These are phyloP conservation scores for Poecile atricapillus DNA, from an alignment of 2,113 vertebrate genomes.

Conservation along the genomic window DNA sequence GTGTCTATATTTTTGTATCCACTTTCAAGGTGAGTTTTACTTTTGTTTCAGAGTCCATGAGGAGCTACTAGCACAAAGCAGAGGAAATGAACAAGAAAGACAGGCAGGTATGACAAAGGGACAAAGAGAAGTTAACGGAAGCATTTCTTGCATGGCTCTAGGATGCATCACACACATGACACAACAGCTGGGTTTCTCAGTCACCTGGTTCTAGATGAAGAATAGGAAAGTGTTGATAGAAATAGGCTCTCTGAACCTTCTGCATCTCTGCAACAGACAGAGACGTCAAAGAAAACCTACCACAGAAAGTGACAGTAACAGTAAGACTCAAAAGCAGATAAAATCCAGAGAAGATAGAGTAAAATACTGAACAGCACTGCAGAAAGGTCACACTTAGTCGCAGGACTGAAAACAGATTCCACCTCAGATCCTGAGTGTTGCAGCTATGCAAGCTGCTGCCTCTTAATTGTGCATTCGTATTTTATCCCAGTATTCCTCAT, in stretches of 20 bases:
- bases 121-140: slow-evolving; percentile 45
- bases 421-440: neutral
- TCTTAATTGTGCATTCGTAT: neutral
- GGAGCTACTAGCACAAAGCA: slow-evolving; percentile 65
- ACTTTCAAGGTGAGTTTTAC: slow-evolving; percentile 1
- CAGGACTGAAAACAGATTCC: neutral
- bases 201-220: slow-evolving; percentile 92
- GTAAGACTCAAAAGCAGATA: slow-evolving; percentile 52
- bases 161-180: slow-evolving; percentile 60
- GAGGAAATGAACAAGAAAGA: slow-evolving; percentile 46
- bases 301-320: slow-evolving; percentile 56
- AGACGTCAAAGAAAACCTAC: slow-evolving; percentile 77
- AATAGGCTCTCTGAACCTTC: slow-evolving; percentile 94
- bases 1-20: neutral
- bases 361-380: slow-evolving; percentile 7
- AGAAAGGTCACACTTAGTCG: neutral
- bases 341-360: slow-evolving; percentile 29
- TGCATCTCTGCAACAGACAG: slow-evolving; percentile 88
- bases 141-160: slow-evolving; percentile 56
- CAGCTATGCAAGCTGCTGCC: neutral
- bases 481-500: neutral
- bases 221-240: slow-evolving; percentile 87
- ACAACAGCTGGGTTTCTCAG: slow-evolving; percentile 56
- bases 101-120: slow-evolving; percentile 56
- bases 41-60: neutral